Conservation (phyloP, 2,113 vertebrate genomes). For the Leptobrachium leishanense region DNA sequence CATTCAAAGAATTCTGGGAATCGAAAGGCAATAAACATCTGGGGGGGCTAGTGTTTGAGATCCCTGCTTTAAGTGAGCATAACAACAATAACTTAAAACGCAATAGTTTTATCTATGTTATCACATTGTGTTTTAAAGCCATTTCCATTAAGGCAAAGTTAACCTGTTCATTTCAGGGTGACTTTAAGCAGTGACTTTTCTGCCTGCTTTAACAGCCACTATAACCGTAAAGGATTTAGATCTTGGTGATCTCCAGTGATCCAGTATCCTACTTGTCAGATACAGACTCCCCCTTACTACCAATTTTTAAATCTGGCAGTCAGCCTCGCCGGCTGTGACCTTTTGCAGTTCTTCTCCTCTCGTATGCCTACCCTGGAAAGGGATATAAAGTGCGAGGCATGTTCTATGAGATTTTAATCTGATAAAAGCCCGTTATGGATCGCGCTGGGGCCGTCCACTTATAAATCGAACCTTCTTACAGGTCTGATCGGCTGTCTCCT, state of each 20-base stretch:
- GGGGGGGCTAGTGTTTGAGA: too few species aligned
- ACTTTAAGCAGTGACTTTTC: too few species aligned
- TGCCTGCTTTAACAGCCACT: background rate
- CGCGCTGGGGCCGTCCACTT: background rate
- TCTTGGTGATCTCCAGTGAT: background rate
- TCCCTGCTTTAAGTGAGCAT: too few species aligned
- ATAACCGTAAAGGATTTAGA: background rate
- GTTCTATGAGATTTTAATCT: slow-evolving; percentile 28
- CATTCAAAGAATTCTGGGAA: too few species aligned
- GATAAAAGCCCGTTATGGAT: slow-evolving; percentile 18
- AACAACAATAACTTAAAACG: too few species aligned
- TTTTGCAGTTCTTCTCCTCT: background rate
- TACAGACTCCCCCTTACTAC: background rate
- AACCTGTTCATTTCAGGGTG: too few species aligned
- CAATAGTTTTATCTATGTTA: too few species aligned
- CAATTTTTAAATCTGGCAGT: background rate
- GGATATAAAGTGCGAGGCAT: slow-evolving; percentile 11
- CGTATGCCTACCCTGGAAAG: background rate
- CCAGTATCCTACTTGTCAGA: background rate
- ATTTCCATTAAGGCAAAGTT: too few species aligned
- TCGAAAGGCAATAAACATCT: too few species aligned
- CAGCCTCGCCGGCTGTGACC: background rate
- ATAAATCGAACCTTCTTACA: slow-evolving; percentile 3
- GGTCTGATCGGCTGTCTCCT: slow-evolving; percentile 11
- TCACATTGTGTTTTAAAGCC: too few species aligned